Conservation (phyloP, 2,797 vertebrate species). For the Bryconaethiops microstoma region DNA sequence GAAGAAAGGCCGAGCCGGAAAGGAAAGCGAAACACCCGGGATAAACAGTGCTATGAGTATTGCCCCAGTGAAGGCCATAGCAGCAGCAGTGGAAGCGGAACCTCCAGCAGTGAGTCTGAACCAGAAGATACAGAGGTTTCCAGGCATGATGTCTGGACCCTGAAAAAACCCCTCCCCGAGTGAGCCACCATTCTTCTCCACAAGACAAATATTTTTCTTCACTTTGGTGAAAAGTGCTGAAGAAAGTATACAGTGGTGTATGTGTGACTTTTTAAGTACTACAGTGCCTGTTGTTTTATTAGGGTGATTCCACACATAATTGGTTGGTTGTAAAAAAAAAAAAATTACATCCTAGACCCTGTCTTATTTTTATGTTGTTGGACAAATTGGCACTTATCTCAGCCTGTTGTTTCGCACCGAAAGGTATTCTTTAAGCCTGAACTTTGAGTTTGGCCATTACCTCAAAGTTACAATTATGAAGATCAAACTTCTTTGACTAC, state of each 20-base stretch:
- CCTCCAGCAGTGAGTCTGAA: conserved; percentile 70
- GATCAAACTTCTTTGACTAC: not conserved
- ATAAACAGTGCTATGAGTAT: conserved; percentile 63
- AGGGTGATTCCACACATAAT: conserved; percentile 1
- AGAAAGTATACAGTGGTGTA: conserved; percentile 6
- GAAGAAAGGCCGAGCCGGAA: conserved; percentile 51
- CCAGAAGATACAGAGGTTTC: conserved; percentile 63
- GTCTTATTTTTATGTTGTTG: not conserved
- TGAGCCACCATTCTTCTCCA: conserved; percentile 37
- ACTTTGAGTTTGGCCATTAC: not conserved
- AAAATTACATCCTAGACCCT: not conserved
- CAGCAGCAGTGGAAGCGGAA: conserved; percentile 61
- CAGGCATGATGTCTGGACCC: conserved; percentile 68
- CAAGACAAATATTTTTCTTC: not conserved
- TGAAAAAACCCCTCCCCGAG: conserved; percentile 60
- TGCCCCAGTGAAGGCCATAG: conserved; percentile 56
- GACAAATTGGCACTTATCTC: not conserved
- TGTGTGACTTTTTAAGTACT: not conserved
- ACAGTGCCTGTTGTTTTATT: conserved; percentile 13
- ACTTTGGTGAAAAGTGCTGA: not conserved
- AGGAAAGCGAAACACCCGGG: conserved; percentile 48
- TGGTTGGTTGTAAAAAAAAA: not conserved
- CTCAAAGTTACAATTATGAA: too few species aligned
- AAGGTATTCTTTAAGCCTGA: not conserved
- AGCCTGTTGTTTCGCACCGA: not conserved